These are phyloP conservation scores for Phytoseiulus persimilis DNA, from an alignment of 2,888 invertebrate species.

Conservation along the genomic window DNA sequence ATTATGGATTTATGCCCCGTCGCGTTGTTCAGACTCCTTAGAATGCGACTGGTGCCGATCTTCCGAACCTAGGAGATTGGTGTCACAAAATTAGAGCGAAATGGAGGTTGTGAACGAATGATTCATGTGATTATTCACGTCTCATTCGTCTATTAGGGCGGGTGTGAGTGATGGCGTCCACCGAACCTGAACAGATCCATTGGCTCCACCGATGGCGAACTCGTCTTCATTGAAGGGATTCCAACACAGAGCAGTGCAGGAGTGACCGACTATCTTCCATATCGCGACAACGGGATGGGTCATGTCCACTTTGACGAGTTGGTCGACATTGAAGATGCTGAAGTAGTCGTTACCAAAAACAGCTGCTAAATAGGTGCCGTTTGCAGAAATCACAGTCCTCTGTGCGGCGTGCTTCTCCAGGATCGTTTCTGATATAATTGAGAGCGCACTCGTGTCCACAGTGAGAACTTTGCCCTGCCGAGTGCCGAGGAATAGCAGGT, in stretches of 20 bases:
- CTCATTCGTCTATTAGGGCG: too few relatives aligned
- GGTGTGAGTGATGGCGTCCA: too few relatives aligned
- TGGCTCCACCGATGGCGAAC: slow-evolving; percentile 23
- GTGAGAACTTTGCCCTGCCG: slow-evolving; percentile 16
- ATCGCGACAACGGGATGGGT: slow-evolving; percentile 11
- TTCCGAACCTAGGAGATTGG: not conserved
- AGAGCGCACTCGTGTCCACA: slow-evolving; percentile 7
- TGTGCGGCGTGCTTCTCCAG: slow-evolving; percentile 16
- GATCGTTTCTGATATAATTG: not conserved
- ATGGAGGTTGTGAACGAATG: not conserved
- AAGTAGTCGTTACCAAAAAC: slow-evolving; percentile 13
- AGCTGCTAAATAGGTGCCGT: not conserved
- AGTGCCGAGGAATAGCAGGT: slow-evolving; percentile 23
- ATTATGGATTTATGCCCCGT: slow-evolving; percentile 22
- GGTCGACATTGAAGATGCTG: not conserved
- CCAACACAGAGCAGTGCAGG: slow-evolving; percentile 15
- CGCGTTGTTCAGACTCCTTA: not conserved
- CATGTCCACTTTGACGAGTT: not conserved
- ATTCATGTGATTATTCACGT: not conserved
- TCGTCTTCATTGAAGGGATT: slow-evolving; percentile 9
- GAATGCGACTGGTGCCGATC: not conserved
- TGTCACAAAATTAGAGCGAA: not conserved
- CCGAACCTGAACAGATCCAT: not conserved
- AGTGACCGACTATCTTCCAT: not conserved
- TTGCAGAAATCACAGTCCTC: not conserved